Evolutionary conservation across 2,797 vertebrate species (phyloP).

Genomic region (Fratercula arctica): DNA sequence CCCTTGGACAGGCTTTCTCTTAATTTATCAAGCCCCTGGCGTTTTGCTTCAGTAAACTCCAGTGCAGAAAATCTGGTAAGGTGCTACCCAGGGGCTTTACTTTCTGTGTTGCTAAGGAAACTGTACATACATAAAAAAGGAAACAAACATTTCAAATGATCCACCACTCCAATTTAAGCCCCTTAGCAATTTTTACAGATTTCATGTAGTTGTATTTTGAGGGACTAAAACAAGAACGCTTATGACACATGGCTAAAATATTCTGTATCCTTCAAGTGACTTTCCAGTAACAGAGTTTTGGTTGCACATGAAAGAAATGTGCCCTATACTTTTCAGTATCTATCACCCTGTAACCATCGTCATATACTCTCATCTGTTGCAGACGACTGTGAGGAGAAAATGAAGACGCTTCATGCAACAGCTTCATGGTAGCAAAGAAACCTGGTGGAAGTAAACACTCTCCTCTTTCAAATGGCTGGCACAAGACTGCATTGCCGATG

Average conservation of each 20-base stretch:
- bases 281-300: neutral
- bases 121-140: neutral
- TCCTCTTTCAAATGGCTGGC: neutral
- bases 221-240: neutral
- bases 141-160: neutral
- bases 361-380: neutral
- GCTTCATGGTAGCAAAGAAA: neutral
- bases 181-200: neutral
- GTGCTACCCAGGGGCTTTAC: neutral
- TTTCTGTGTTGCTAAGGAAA: neutral
- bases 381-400: neutral
- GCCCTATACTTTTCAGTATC: neutral
- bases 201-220: neutral
- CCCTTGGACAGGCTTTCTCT: neutral
- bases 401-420: neutral
- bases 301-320: neutral
- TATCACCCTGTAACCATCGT: neutral
- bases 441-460: neutral
- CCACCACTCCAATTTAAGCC: neutral
- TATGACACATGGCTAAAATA: neutral
- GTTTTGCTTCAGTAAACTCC: slow-evolving; percentile 1
- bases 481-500: neutral
- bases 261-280: neutral
- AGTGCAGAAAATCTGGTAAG: neutral
- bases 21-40: neutral